Evolutionary conservation across 1,140 invertebrate species (phyloP).

Genomic region (Drosophila equinoxialis): DNA sequence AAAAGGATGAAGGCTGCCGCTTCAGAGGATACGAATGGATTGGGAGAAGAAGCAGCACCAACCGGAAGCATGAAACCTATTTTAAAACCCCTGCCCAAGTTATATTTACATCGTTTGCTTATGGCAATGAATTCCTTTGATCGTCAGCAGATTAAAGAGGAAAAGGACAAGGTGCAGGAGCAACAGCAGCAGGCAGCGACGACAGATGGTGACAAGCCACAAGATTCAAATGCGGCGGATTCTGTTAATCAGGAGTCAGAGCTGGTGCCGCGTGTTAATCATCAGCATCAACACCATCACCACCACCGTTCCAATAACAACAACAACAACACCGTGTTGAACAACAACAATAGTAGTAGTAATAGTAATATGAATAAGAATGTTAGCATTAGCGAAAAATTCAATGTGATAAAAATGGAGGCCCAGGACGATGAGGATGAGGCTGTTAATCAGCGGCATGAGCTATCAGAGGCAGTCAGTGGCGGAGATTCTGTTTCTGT

Average conservation of each 20-base stretch:
- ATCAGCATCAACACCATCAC: conserved; percentile 58
- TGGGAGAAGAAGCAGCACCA: conserved; percentile 4
- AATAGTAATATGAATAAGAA: conserved; percentile 82
- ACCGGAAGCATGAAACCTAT: conserved; percentile 14
- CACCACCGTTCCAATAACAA: conserved; percentile 77
- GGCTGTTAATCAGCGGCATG: background rate
- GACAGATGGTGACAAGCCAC: conserved; percentile 22
- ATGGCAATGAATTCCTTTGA: conserved; percentile 25
- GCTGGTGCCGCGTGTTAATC: conserved; percentile 30
- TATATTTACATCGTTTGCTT: conserved; percentile 51
- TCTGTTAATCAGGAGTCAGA: conserved; percentile 33
- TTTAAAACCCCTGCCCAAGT: conserved; percentile 45
- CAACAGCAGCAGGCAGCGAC: conserved; percentile 4
- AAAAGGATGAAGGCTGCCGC: conserved; percentile 56
- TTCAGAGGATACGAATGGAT: background rate
- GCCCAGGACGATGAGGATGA: conserved; percentile 39
- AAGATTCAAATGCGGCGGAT: background rate
- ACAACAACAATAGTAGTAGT: conserved; percentile 75
- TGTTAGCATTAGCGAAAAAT: conserved; percentile 81
- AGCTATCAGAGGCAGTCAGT: background rate
- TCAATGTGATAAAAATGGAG: conserved; percentile 82
- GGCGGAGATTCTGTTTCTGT: background rate
- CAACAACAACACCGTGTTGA: conserved; percentile 72
- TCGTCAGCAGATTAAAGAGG: conserved; percentile 29
- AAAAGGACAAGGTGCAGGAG: conserved; percentile 21